Evolutionary conservation across 2,888 invertebrate species (phyloP), one percentile per base, ranked within the genome.

Genomic region (Pterostichus niger): DNA sequence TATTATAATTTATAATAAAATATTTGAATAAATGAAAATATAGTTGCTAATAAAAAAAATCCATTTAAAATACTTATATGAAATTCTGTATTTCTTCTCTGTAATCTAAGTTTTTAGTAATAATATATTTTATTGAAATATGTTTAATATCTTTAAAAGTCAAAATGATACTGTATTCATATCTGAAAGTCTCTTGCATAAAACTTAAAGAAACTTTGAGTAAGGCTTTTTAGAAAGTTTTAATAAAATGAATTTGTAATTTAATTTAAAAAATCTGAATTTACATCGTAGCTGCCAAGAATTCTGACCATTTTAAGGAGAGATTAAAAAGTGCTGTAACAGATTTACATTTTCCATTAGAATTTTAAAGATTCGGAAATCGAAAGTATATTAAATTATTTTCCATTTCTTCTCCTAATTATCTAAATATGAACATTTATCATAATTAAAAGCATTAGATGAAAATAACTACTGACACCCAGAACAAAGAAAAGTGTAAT

Each of bases 201-300:
- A 35, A 64, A 64, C 64, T 64, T 59, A 59, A 59, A 31, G 59
- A 59, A 59, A 59, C 59, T 59, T 64, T 33, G 35, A 64, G 35
- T 64, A 64, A 64, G 13, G 64, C 64, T 64, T 35, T 64, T 35
- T 35, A 59, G 31, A 35, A 64, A 64, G 64, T 64, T 64, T 64
- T 64, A 64, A 64, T 64, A 64, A 64, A 64, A 64, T 64, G 64
- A 64, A 64, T 64, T 33, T 31, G 64, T 64, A 64, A 64, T 64
- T 64, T 64, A 64, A 64, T 64, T 64, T 64, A 35, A 64, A 61
- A 64, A 64, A 64, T 64, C 64, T 64, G 64, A 64, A 64, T 64
- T 64, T 64, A 35, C 13, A 64, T 64, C 13, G 10, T 59, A 35
- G 64, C 33, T 35, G 10, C 31, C 11, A 24, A 31, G 64, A 35